Conservation (phyloP, 2,888 invertebrate genomes). For the Geotrupes spiniger region DNA sequence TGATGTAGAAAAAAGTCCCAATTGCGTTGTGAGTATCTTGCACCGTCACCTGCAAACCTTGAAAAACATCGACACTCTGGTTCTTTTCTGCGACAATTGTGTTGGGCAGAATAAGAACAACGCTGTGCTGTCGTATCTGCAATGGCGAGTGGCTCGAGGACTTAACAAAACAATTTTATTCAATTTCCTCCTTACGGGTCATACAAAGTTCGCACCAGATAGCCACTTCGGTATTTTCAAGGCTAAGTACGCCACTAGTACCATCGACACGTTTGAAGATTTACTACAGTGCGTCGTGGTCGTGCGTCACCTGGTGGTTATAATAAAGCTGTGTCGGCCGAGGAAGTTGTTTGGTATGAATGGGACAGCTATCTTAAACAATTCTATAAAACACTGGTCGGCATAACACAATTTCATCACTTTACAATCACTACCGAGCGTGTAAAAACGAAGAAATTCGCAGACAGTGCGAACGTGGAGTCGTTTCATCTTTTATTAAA, state of each 20-base stretch:
- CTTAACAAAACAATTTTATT: not conserved
- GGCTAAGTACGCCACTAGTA: not conserved
- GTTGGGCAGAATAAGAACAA: slow-evolving; percentile 9
- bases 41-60: not conserved
- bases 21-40: slow-evolving; percentile 1
- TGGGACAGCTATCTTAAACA: slow-evolving; percentile 1
- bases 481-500: not conserved
- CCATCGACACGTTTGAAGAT: not conserved
- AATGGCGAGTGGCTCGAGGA: not conserved
- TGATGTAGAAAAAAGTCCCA: slow-evolving; percentile 8
- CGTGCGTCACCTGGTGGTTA: too few relatives aligned
- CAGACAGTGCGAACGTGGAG: not conserved
- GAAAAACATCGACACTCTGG: not conserved
- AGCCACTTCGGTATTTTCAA: slow-evolving; percentile 6
- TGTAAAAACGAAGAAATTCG: not conserved
- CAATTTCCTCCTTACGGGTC: slow-evolving; percentile 2
- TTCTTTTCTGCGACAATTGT: slow-evolving; percentile 3
- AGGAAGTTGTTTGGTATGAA: slow-evolving; percentile 1
- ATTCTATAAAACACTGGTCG: not conserved
- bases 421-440: not conserved
- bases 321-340: not conserved
- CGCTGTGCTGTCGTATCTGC: not conserved
- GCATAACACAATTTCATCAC: not conserved
- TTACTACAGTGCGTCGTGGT: not conserved
- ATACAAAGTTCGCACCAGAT: slow-evolving; percentile 4